Conservation (phyloP, 2,888 invertebrate genomes). For the Anodontia alba region DNA sequence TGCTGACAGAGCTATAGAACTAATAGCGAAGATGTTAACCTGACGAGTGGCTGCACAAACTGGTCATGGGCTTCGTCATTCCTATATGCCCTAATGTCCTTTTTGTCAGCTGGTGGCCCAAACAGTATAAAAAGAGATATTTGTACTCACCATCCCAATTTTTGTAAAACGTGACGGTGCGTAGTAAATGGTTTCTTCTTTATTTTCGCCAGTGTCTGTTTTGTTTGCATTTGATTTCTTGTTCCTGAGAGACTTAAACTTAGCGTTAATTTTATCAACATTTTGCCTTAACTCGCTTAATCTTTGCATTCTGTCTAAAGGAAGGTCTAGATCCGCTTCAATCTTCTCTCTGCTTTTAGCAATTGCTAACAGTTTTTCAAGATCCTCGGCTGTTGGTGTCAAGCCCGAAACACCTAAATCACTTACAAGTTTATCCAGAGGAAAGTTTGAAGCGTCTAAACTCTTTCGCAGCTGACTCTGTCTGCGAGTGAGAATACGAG, state of each 20-base stretch:
- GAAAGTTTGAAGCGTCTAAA: constrained; percentile 32
- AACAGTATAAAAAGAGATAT: no score
- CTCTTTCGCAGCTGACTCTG: constrained; percentile 43
- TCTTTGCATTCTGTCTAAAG: constrained; percentile 51
- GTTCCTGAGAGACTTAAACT: constrained; percentile 31
- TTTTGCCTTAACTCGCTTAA: constrained; percentile 47
- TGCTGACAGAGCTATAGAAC: no score
- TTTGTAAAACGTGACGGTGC: constrained; percentile 62
- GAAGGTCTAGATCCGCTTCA: constrained; percentile 55
- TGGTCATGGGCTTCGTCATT: no score
- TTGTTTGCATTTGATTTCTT: constrained; percentile 40
- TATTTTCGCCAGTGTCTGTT: constrained; percentile 25
- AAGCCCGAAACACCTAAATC: background rate
- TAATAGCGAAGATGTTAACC: no score
- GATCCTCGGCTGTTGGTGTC: constrained; percentile 22
- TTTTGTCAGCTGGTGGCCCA: no score
- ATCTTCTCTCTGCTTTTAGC: constrained; percentile 61
- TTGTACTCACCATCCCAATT: constrained; percentile 64
- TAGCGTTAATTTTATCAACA: constrained; percentile 47
- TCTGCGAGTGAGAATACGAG: constrained; percentile 8
- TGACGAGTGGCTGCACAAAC: no score
- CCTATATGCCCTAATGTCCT: no score
- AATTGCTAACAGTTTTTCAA: constrained; percentile 50
- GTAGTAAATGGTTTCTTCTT: constrained; percentile 42
- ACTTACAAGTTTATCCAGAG: background rate